Percentiles rank a stretch among this genome's conserved stretches.
Conservation (phyloP, 2,113 vertebrate genomes). For the Turdus rufiventris region DNA sequence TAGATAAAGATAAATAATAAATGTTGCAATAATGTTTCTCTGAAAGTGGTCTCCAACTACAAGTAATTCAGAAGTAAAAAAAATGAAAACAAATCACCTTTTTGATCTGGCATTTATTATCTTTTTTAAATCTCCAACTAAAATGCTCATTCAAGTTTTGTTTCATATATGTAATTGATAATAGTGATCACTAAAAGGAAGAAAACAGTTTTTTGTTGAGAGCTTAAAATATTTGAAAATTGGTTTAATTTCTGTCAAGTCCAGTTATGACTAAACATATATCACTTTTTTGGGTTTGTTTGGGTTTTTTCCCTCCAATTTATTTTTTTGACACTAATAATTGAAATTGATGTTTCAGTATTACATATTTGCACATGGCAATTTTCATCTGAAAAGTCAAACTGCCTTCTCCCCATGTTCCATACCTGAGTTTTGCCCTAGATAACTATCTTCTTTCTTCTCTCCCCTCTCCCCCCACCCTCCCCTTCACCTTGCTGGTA, state of each 20-base stretch:
- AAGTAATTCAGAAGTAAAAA: neutral
- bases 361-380: neutral
- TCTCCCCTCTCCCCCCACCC: rapidly evolving
- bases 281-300: neutral
- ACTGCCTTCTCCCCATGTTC: neutral
- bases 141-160: neutral
- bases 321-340: neutral
- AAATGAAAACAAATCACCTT: neutral
- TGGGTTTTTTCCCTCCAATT: neutral
- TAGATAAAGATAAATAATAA: neutral
- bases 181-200: neutral
- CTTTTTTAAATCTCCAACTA: neutral
- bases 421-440: neutral
- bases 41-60: neutral
- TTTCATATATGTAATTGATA: neutral
- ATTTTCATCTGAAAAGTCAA: neutral
- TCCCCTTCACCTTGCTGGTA: neutral
- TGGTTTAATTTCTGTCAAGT: neutral
- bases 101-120: neutral
- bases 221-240: neutral
- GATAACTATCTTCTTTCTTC: neutral
- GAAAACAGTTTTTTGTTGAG: neutral
- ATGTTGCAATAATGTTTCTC: neutral
- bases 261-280: neutral
- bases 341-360: neutral